These are phyloP conservation scores for Procavia capensis DNA, from an alignment of 2,113 vertebrate genomes.

Conservation along the genomic window DNA sequence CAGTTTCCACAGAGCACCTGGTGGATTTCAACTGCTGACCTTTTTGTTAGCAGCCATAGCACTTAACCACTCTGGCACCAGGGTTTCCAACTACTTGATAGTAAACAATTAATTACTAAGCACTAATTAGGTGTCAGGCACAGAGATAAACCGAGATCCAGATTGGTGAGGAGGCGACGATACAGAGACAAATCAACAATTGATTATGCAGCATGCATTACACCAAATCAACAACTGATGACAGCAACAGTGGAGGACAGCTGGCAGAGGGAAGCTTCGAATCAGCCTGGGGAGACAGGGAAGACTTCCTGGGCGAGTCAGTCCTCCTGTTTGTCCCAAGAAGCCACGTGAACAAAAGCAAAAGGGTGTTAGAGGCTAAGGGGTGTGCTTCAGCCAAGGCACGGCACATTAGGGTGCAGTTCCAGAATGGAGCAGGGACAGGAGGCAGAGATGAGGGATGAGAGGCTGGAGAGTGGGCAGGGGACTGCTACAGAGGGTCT, in stretches of 20 bases:
- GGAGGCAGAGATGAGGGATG: conserved; percentile 1
- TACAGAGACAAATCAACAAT: background rate
- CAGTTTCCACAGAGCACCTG: too few species aligned
- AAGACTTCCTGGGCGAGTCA: background rate
- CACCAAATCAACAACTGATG: background rate
- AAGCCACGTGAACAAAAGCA: background rate
- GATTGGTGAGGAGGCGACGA: background rate
- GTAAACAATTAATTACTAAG: conserved; percentile 18
- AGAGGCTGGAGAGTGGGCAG: background rate
- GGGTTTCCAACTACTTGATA: background rate
- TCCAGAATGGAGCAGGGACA: background rate
- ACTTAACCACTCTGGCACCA: too few species aligned
- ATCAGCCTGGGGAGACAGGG: background rate
- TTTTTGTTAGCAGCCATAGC: too few species aligned
- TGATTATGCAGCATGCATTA: background rate
- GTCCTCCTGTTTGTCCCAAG: background rate
- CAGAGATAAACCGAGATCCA: background rate
- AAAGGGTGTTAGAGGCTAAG: background rate
- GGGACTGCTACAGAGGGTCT: background rate
- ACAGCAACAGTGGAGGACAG: background rate
- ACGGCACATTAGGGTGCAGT: background rate
- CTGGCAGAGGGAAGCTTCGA: background rate
- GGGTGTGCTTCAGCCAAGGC: background rate
- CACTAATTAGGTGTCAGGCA: background rate
- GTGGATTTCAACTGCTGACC: too few species aligned